These are phyloP conservation scores for Coreius guichenoti DNA, from an alignment of 2,797 vertebrate species.

Conservation along the genomic window DNA sequence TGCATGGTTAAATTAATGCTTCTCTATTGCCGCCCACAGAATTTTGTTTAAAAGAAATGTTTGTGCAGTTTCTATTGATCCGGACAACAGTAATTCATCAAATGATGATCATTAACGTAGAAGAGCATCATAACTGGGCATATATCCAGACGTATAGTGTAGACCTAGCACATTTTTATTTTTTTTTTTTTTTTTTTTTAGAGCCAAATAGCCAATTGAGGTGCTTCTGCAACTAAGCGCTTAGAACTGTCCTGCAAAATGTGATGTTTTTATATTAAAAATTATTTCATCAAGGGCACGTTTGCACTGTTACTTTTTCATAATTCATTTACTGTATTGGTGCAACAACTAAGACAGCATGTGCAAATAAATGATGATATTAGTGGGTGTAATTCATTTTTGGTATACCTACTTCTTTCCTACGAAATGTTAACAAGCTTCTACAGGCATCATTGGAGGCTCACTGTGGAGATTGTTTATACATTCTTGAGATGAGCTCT, in stretches of 20 bases:
- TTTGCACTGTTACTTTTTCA: background rate
- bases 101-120: constrained; percentile 3
- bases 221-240: background rate
- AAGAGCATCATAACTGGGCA: constrained; percentile 9
- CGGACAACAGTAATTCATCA: background rate
- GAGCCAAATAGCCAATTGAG: background rate
- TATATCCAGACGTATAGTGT: constrained; percentile 7
- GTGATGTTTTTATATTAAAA: background rate
- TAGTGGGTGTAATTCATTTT: background rate
- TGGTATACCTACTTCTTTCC: background rate
- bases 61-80: constrained; percentile 18
- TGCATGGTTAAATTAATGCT: constrained; percentile 1
- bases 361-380: constrained; percentile 1
- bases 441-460: background rate
- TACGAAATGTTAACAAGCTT: constrained; percentile 1
- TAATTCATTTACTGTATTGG: background rate
- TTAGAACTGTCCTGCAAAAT: background rate
- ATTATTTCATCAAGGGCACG: background rate
- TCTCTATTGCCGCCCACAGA: background rate
- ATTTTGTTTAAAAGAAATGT: background rate
- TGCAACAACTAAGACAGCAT: background rate
- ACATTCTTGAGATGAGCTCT: constrained; percentile 34
- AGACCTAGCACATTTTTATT: background rate
- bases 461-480: constrained; percentile 24
- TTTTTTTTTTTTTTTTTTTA: background rate